phyloP scores from a whole-genome alignment of 1,140 invertebrate genomes.

The Nephila pilipes region DNA sequence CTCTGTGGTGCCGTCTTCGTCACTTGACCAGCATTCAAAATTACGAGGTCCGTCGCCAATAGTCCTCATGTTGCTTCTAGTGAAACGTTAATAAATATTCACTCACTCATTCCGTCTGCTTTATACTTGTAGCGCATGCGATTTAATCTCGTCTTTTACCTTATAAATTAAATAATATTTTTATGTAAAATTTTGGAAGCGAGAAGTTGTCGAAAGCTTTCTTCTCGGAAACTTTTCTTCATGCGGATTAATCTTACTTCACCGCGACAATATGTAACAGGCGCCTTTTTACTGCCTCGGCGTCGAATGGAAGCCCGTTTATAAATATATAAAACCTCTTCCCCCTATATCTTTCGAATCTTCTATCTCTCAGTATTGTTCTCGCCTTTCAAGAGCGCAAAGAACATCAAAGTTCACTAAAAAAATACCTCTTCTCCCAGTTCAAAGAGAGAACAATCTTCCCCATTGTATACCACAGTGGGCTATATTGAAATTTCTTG shows the following conservation, averaged over 20 bases:
- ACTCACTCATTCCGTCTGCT: too few relatives aligned
- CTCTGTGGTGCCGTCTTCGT: too few relatives aligned
- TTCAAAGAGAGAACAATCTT: not conserved
- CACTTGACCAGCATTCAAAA: too few relatives aligned
- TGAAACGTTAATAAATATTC: too few relatives aligned
- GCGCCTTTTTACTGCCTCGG: not conserved
- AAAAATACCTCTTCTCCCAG: not conserved
- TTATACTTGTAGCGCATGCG: too few relatives aligned
- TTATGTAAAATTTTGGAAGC: too few relatives aligned
- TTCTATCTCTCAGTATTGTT: not conserved
- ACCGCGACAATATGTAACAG: not conserved
- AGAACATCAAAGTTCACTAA: not conserved
- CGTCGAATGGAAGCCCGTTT: not conserved
- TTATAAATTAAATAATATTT: too few relatives aligned
- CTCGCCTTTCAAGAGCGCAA: not conserved
- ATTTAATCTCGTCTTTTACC: too few relatives aligned
- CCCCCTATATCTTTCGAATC: not conserved
- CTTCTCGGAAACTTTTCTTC: not conserved
- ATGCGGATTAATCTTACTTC: not conserved
- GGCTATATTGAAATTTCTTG: conserved; percentile 59
- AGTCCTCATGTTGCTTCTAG: too few relatives aligned
- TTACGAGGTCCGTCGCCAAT: too few relatives aligned
- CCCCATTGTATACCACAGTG: not conserved
- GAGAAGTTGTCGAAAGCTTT: not conserved
- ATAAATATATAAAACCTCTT: not conserved